These are phyloP conservation scores for Drosophila repleta DNA, from an alignment of 1,140 invertebrate species.

Conservation along the genomic window DNA sequence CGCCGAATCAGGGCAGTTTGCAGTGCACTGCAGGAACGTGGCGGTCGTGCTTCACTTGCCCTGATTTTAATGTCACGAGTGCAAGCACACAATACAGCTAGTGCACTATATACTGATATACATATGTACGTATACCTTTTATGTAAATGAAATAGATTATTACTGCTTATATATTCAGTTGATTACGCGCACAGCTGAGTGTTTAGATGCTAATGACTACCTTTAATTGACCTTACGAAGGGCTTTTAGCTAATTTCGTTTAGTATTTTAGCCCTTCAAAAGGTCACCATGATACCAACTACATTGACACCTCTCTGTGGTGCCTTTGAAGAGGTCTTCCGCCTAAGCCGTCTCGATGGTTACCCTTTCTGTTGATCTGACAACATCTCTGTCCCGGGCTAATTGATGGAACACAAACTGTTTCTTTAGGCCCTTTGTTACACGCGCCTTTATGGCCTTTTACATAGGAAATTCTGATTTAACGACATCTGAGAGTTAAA, in stretches of 20 bases:
- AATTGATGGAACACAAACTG: no score
- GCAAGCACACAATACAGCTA: constrained; percentile 10
- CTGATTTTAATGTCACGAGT: constrained; percentile 54
- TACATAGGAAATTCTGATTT: no score
- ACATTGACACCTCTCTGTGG: neutral
- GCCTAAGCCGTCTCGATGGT: no score
- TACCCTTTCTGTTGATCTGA: no score
- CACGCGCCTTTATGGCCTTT: no score
- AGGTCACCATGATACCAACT: constrained; percentile 14
- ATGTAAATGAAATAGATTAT: constrained; percentile 77
- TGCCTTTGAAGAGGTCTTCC: no score
- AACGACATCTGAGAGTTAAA: no score
- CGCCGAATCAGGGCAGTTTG: constrained; percentile 32
- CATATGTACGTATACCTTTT: constrained; percentile 24
- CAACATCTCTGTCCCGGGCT: no score
- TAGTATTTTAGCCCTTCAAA: constrained; percentile 24
- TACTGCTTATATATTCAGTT: constrained; percentile 63
- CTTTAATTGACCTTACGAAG: constrained; percentile 33
- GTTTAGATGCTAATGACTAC: constrained; percentile 1
- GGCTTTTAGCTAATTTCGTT: constrained; percentile 69
- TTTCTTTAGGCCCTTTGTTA: no score
- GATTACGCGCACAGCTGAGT: constrained; percentile 38
- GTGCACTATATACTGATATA: neutral
- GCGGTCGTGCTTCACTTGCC: neutral
- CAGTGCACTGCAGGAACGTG: neutral